Conservation (phyloP, 2,797 vertebrate genomes). For the Lithobates sylvaticus region DNA sequence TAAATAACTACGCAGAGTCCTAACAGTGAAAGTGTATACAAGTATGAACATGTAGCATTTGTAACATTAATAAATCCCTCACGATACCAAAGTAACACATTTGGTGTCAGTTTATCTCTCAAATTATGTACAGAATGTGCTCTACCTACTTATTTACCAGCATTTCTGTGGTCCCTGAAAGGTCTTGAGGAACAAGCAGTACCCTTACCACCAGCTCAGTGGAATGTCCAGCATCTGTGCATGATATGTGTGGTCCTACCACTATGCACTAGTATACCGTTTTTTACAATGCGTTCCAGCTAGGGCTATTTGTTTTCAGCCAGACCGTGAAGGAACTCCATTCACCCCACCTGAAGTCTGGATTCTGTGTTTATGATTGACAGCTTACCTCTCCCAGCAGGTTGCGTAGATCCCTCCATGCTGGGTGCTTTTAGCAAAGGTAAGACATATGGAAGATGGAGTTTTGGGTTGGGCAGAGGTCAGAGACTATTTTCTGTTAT, state of each 20-base stretch:
- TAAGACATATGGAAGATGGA: too few relatives aligned
- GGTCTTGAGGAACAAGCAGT: neutral
- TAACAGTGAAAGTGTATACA: neutral
- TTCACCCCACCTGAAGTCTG: too few relatives aligned
- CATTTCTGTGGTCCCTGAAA: neutral
- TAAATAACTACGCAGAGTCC: too few relatives aligned
- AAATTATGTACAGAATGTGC: slow-evolving; percentile 15
- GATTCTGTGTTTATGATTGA: too few relatives aligned
- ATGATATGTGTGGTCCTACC: neutral
- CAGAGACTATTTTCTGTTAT: neutral
- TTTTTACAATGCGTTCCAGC: too few relatives aligned
- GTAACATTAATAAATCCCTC: neutral
- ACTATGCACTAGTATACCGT: neutral
- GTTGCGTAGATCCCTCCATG: too few relatives aligned
- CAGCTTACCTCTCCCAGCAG: too few relatives aligned
- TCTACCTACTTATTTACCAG: neutral
- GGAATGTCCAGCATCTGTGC: neutral
- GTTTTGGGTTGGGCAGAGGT: too few relatives aligned
- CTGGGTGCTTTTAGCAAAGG: too few relatives aligned
- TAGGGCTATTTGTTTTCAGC: too few relatives aligned
- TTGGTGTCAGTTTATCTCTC: neutral
- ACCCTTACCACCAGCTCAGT: neutral
- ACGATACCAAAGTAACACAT: neutral
- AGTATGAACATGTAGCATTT: neutral
- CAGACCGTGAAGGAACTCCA: too few relatives aligned